phyloP scores from a whole-genome alignment of 2,888 invertebrate genomes.

The Endomychus coccineus region DNA sequence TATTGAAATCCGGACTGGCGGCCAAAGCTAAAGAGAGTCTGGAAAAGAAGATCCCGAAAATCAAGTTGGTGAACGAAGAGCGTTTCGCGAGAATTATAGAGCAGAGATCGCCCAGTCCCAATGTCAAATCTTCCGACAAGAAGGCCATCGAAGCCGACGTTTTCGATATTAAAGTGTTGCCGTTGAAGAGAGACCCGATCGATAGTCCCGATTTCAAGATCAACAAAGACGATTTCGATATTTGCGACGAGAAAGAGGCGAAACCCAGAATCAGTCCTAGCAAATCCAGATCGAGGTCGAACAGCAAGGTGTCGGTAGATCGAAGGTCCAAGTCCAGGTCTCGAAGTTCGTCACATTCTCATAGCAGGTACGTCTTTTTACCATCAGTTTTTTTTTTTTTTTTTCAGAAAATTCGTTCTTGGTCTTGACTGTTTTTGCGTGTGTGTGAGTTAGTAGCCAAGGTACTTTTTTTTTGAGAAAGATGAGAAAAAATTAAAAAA shows the following conservation, averaged over 20 bases:
- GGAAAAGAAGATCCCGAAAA: slow-evolving; percentile 49
- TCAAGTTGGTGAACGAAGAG: slow-evolving; percentile 14
- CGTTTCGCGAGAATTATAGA: slow-evolving; percentile 9
- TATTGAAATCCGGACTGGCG: slow-evolving; percentile 56
- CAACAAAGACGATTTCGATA: slow-evolving; percentile 29
- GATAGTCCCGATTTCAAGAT: slow-evolving; percentile 15
- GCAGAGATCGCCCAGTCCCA: slow-evolving; percentile 3
- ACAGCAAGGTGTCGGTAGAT: slow-evolving; percentile 25
- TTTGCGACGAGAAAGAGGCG: slow-evolving; percentile 18
- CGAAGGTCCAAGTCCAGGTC: slow-evolving; percentile 35
- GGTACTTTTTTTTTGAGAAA: no score
- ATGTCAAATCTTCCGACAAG: slow-evolving; percentile 14
- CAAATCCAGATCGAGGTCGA: slow-evolving; percentile 33
- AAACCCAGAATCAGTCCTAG: slow-evolving; percentile 30
- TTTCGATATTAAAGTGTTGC: slow-evolving; percentile 38
- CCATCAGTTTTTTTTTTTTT: not conserved
- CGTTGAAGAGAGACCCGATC: slow-evolving; percentile 27
- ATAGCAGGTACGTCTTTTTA: slow-evolving; percentile 34
- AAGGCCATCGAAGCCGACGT: slow-evolving; percentile 33
- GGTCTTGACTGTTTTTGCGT: no score
- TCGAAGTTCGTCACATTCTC: slow-evolving; percentile 48
- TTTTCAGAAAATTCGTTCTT: no score
- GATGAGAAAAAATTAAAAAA: no score
- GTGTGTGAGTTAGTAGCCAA: no score
- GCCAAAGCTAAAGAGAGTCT: slow-evolving; percentile 65